Conservation (phyloP, 23 tunicate genomes). For the Diplosoma virens region DNA sequence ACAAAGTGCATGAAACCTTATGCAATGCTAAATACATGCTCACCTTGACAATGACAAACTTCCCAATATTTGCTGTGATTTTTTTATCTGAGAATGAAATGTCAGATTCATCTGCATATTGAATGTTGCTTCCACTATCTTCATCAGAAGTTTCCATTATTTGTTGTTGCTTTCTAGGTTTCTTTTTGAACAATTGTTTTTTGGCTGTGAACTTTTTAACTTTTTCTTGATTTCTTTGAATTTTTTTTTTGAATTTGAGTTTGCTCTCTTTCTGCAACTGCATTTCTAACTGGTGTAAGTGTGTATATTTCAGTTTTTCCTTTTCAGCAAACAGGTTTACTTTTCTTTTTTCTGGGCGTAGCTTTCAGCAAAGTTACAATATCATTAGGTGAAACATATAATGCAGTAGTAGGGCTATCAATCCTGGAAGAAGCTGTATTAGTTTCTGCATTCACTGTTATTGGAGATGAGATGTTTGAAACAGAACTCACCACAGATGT, state of each 20-base stretch:
- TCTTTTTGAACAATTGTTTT: slow-evolving; percentile 12
- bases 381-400: too few species aligned
- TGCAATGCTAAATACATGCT: too few species aligned
- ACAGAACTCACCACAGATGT: too few species aligned
- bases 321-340: too few species aligned
- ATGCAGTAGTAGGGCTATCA: background rate
- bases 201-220: too few species aligned
- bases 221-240: too few species aligned
- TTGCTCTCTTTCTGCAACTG: background rate
- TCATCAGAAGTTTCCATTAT: slow-evolving; percentile 5
- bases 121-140: background rate
- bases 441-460: too few species aligned
- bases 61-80: slow-evolving; percentile 8
- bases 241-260: background rate
- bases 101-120: slow-evolving; percentile 10
- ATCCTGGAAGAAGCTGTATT: background rate
- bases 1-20: too few species aligned
- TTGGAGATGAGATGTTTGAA: too few species aligned
- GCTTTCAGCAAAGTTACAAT: too few species aligned
- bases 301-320: slow-evolving; percentile 12
- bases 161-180: too few species aligned
- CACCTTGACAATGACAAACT: slow-evolving; percentile 23
- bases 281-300: slow-evolving; percentile 18
- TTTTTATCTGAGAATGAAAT: slow-evolving; percentile 4
- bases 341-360: background rate